Evolutionary conservation across 2,888 invertebrate genomes (phyloP), one percentile per base, ranked within the genome.

Genomic region (Sinelater perroti): DNA sequence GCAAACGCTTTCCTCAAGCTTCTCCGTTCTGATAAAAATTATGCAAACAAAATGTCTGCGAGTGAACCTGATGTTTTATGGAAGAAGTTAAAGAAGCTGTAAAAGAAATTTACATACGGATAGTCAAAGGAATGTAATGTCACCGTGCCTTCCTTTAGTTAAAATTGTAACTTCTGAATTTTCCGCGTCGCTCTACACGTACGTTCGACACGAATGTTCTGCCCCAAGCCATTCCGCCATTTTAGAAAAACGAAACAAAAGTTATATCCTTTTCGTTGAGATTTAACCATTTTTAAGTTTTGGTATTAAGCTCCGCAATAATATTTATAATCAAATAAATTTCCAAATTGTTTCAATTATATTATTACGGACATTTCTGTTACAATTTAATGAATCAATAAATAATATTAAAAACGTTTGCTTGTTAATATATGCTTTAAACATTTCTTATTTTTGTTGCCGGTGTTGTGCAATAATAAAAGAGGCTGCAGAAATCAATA

Each of bases 61-160:
- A 52, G 47, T 57, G 42, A 52, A 52, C 51, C 36, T 56, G 44
- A 53, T 57, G 52, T 52, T 57, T 57, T 57, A 52, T 57, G 42
- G 40, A 52, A 53, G 47, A 57, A 57, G 52, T 57, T 57, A 57
- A 52, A 57, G 56, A 57, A 52, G 46, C 40, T 57, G 57, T 46
- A 52, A 47, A 52, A 52, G 46, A 57, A 57, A 57, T 57, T 57
- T 57, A 57, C 57, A 52, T 57, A 57, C 47, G 52, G 52, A 52
- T 57, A 57, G 57, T 57, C 57, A 57, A 57, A 57, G 57, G 45
- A 46, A 45, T 52, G 57, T 57, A 52, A 57, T 52, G 42, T 35
- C 36, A 40, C 36, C 31, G 24, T 52, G 47, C 52, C 40, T 52
- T 57, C 33, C 31, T 52, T 46, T 46, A 57, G 42, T 57, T 57